These are phyloP conservation scores for Andricus curvator DNA, from an alignment of 2,888 invertebrate species.

Conservation along the genomic window DNA sequence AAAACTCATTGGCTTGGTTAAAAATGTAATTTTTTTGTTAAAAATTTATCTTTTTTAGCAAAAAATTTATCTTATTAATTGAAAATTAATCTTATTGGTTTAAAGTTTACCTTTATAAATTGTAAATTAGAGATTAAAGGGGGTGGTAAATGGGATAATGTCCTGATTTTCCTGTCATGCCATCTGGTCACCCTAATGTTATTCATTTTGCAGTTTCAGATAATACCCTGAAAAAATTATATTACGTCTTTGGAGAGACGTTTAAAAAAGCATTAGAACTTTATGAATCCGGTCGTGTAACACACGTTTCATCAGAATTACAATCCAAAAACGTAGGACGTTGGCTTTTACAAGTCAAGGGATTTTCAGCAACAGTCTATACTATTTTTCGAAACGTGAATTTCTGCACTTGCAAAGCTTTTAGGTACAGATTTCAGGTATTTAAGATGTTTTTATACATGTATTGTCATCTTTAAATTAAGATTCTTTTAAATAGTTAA, in stretches of 20 bases:
- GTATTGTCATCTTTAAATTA: no score
- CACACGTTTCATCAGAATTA: conserved; percentile 77
- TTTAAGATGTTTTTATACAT: neutral
- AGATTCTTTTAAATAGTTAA: neutral
- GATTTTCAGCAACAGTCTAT: conserved; percentile 81
- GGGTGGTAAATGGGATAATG: no score
- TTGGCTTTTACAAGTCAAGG: conserved; percentile 82
- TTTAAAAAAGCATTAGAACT: conserved; percentile 83
- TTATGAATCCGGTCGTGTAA: conserved; percentile 81
- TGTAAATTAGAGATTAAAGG: no score
- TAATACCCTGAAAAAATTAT: conserved; percentile 80
- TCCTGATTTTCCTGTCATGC: no score
- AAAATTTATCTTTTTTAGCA: no score
- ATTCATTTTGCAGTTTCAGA: conserved; percentile 80
- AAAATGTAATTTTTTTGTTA: no score
- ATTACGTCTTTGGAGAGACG: conserved; percentile 82
- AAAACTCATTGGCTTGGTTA: no score
- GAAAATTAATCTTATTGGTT: no score
- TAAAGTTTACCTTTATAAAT: no score
- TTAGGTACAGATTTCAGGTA: conserved; percentile 70
- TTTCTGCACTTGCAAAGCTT: conserved; percentile 85
- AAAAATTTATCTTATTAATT: no score
- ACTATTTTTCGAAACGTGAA: conserved; percentile 84
- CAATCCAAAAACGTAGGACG: conserved; percentile 61
- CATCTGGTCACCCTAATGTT: no score